Evolutionary conservation across 2,797 vertebrate species (phyloP).

Genomic region (Melanotaenia pygmaea): DNA sequence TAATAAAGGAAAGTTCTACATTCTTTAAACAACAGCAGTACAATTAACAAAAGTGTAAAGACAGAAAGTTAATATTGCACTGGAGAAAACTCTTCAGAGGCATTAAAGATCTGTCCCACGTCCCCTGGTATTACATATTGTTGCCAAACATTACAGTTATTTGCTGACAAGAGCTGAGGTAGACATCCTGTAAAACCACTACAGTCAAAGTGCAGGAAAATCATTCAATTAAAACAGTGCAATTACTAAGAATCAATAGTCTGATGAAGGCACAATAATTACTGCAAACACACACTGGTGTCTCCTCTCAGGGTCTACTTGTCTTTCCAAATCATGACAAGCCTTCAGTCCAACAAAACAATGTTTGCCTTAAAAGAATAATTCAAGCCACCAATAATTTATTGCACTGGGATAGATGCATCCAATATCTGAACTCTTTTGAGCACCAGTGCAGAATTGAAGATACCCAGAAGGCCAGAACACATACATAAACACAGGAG

Average conservation of each 20-base stretch:
- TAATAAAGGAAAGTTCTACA: constrained; percentile 4
- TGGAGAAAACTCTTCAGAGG: neutral
- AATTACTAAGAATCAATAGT: constrained; percentile 67
- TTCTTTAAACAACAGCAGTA: constrained; percentile 14
- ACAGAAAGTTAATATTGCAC: constrained; percentile 12
- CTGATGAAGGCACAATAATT: constrained; percentile 75
- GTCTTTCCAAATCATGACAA: constrained; percentile 48
- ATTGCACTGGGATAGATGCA: constrained; percentile 54
- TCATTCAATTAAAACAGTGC: constrained; percentile 60
- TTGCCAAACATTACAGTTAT: constrained; percentile 24
- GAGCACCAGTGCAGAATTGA: constrained; percentile 55
- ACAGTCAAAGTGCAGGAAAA: constrained; percentile 53
- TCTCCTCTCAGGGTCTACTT: constrained; percentile 32
- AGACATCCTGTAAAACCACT: constrained; percentile 60
- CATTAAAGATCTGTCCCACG: constrained; percentile 3
- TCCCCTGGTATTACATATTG: constrained; percentile 9
- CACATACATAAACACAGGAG: constrained; percentile 60
- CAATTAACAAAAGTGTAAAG: constrained; percentile 15
- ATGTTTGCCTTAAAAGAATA: constrained; percentile 37
- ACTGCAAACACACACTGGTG: constrained; percentile 39
- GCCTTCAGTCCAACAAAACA: constrained; percentile 24
- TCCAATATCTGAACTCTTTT: constrained; percentile 48
- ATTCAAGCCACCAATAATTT: constrained; percentile 51
- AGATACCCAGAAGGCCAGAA: constrained; percentile 55
- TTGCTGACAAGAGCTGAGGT: constrained; percentile 60